Evolutionary conservation across 2,797 vertebrate species (phyloP).

Genomic region (Sebastes taczanowskii): DNA sequence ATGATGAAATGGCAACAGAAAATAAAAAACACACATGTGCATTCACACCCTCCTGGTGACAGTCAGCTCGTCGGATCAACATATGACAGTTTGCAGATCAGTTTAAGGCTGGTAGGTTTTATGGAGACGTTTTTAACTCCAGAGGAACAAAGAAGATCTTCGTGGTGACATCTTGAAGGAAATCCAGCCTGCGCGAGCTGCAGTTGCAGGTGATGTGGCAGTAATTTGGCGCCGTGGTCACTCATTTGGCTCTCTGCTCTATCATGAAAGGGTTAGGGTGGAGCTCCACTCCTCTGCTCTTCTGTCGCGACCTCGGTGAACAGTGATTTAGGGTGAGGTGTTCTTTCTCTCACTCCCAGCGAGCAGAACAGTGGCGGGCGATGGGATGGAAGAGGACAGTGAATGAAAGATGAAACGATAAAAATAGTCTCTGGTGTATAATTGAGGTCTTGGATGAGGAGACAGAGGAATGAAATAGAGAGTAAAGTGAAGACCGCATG

Average conservation of each 20-base stretch:
- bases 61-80: not conserved
- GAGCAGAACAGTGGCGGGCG: not conserved
- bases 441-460: conserved; percentile 45
- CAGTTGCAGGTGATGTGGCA: conserved; percentile 71
- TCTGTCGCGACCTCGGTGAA: conserved; percentile 23
- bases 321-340: conserved; percentile 46
- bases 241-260: conserved; percentile 57
- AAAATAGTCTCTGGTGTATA: conserved; percentile 27
- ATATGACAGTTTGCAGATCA: not conserved
- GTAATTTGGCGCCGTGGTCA: conserved; percentile 38
- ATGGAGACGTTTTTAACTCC: not conserved
- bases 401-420: conserved; percentile 5
- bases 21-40: conserved; percentile 17
- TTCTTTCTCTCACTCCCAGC: not conserved
- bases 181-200: conserved; percentile 12
- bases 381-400: conserved; percentile 1
- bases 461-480: not conserved
- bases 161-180: conserved; percentile 12
- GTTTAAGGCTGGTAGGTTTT: not conserved
- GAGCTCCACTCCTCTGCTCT: conserved; percentile 36
- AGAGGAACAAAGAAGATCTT: conserved; percentile 5
- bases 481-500: not conserved
- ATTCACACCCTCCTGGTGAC: conserved; percentile 17
- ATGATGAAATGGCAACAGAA: conserved; percentile 5
- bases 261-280: conserved; percentile 57